Conservation (phyloP, 2,797 vertebrate genomes). For the Gadopsis marmoratus region DNA sequence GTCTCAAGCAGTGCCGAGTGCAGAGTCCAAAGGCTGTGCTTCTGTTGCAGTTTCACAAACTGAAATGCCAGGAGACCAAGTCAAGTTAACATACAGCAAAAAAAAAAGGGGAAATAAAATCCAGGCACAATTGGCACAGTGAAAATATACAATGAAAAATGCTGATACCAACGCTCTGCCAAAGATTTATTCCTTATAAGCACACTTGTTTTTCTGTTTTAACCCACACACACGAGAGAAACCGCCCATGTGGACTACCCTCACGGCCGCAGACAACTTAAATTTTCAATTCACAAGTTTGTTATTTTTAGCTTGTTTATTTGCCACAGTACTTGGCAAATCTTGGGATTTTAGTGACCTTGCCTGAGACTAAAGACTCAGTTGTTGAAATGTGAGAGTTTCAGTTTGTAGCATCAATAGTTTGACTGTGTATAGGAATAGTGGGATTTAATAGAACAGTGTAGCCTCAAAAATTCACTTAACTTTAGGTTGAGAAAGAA, state of each 20-base stretch:
- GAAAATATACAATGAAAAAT: background rate
- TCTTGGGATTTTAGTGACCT: background rate
- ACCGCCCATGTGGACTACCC: background rate
- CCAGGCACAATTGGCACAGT: background rate
- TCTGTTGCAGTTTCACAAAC: conserved; percentile 28
- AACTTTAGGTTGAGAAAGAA: background rate
- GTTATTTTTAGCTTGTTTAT: background rate
- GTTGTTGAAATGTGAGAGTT: background rate
- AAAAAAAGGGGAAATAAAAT: no score
- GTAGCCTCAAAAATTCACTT: background rate
- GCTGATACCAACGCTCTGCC: background rate
- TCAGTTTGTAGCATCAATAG: background rate
- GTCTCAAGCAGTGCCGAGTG: conserved; percentile 63
- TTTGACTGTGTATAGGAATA: background rate
- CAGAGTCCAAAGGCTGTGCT: conserved; percentile 59
- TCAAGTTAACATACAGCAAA: background rate
- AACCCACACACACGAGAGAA: background rate
- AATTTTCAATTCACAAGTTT: background rate
- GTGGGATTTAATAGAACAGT: background rate
- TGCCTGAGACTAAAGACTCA: background rate
- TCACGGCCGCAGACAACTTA: background rate
- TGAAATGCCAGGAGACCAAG: conserved; percentile 10
- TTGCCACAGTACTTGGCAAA: background rate
- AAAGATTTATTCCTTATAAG: background rate
- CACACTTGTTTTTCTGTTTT: background rate